Evolutionary conservation across 2,113 vertebrate species (phyloP).

Genomic region (Ciconia maguari): DNA sequence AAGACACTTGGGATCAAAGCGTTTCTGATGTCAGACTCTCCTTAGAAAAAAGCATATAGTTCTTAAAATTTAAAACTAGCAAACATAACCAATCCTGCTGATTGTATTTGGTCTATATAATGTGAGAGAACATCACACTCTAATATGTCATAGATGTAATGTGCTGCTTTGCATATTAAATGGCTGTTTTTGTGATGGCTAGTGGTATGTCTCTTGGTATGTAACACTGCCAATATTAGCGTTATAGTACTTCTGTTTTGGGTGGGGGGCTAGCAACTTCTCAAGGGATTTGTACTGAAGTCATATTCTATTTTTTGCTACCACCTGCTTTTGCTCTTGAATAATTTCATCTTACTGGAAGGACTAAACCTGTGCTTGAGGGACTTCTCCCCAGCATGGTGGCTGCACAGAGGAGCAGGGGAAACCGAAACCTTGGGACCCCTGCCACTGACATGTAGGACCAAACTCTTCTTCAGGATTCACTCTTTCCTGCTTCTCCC

Average conservation of each 20-base stretch:
- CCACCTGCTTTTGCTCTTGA: slow-evolving; percentile 34
- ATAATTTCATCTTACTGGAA: neutral
- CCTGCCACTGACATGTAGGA: rapidly evolving
- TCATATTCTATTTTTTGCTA: slow-evolving; percentile 32
- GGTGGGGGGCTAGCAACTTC: neutral
- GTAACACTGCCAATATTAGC: neutral
- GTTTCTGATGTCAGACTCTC: neutral
- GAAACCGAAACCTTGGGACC: neutral
- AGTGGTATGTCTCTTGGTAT: neutral
- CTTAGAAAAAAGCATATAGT: neutral
- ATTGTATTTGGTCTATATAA: neutral
- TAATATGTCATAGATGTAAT: neutral
- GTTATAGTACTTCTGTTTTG: neutral
- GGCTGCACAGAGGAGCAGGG: neutral
- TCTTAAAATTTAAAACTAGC: neutral
- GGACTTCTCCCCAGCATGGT: neutral
- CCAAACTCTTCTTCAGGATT: neutral
- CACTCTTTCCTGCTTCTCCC: neutral
- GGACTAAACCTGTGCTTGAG: neutral
- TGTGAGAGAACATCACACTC: neutral
- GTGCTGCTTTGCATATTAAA: neutral
- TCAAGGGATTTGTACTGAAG: neutral
- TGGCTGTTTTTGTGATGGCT: neutral
- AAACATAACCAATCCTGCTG: neutral
- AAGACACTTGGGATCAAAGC: neutral